Evolutionary conservation across 2,113 vertebrate genomes (phyloP).

Genomic region (Hiodon tergisus): DNA sequence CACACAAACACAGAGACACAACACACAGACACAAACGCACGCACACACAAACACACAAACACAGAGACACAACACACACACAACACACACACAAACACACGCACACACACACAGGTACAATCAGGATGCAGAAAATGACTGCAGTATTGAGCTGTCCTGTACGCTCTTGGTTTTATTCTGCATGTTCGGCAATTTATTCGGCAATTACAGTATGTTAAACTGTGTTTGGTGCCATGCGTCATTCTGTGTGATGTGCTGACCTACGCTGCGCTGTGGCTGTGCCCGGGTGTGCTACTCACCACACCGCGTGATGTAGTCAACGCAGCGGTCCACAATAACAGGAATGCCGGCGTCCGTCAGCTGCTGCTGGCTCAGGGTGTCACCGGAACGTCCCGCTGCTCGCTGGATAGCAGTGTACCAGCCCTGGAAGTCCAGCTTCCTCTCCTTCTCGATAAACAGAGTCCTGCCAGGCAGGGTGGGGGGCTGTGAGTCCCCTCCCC

Average conservation of each 20-base stretch:
- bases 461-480: slow-evolving; percentile 46
- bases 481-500: background rate
- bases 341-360: slow-evolving; percentile 63
- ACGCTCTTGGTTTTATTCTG: too few relatives aligned
- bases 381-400: slow-evolving; percentile 57
- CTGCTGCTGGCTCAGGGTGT: slow-evolving; percentile 66
- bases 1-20: too few relatives aligned
- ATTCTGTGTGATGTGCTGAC: background rate
- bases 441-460: slow-evolving; percentile 62
- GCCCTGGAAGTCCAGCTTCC: slow-evolving; percentile 65
- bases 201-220: background rate
- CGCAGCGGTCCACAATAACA: slow-evolving; percentile 65
- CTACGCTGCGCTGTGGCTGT: background rate
- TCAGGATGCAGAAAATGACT: too few relatives aligned
- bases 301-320: slow-evolving; percentile 67
- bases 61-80: too few relatives aligned
- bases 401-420: slow-evolving; percentile 69
- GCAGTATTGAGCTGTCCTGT: too few relatives aligned
- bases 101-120: too few relatives aligned
- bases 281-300: slow-evolving; percentile 47
- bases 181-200: too few relatives aligned
- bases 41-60: too few relatives aligned
- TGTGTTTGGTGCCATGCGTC: background rate
- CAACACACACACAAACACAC: too few relatives aligned
- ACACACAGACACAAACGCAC: too few relatives aligned